Base-by-base conservation (phyloP, 2,888 invertebrate species). In the Gryllus longicercus region DNA sequence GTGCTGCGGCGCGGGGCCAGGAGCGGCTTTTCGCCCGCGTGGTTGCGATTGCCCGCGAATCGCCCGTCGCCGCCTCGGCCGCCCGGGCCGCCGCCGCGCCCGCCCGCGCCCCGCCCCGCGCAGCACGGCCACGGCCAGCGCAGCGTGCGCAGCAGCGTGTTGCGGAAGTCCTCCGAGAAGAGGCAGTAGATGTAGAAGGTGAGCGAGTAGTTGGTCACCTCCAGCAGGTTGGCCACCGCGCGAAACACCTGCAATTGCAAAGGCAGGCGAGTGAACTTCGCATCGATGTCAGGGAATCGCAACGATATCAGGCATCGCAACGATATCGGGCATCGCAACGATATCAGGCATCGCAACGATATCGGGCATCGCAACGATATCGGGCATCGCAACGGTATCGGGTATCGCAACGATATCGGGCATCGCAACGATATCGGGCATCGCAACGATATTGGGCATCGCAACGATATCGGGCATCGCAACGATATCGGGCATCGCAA, bases 101-200 rank as follows among this genome's bases (percentile, higher is more conserved):
- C 63, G 63, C 63, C 63, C 16, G n/a, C 63, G 63, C 63, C 75
- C 3, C 14, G 14, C 75, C 25, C 25, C 14, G 14, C 75, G 75
- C 75, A 75, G 21, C 23, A 25, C 1, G 23, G 25, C 88, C 90
- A 90, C 2, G 90, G 89, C 88, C 91, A 90, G 82, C 90, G 89
- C 82, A 93, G 86, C 18, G 92, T 92, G 50, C 91, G 88, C 83
- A 92, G 86, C 82, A 93, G 87, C 0, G 93, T 94, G 84, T 91
- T 91, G 63, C 94, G 90, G 86, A 94, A 94, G 85, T 94, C 93
- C 84, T 93, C 92, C 83, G 93, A 93, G 86, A 94, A 93, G 81
- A 93, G 89, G 86, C 93, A 94, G 87, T 94, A 94, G 82, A 94
- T 92, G 86, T 94, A 93, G 88, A 94, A 94, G 74, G 94, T 94